These are phyloP conservation scores for Gambusia yucatana DNA, from an alignment of 2,797 vertebrate genomes.

Conservation along the genomic window DNA sequence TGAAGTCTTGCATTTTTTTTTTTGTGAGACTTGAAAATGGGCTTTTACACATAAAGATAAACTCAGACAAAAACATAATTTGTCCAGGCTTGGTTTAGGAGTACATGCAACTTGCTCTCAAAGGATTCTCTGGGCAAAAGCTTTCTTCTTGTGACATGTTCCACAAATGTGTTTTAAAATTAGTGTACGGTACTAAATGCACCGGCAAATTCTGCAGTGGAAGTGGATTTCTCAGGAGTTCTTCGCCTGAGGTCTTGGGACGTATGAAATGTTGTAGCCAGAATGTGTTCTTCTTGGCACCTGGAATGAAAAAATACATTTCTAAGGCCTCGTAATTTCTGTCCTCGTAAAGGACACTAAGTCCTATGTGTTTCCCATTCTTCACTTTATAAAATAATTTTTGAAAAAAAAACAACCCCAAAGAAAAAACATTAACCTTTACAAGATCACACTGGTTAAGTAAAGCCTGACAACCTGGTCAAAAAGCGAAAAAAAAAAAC, in stretches of 20 bases:
- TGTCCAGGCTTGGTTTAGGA: background rate
- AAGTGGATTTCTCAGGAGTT: background rate
- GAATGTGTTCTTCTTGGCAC: background rate
- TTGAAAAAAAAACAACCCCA: background rate
- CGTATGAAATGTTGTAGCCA: background rate
- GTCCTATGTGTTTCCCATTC: background rate
- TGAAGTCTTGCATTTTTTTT: background rate
- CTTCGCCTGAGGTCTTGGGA: background rate
- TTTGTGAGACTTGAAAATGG: background rate
- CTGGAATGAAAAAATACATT: background rate
- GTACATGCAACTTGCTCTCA: background rate
- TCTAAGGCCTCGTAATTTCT: background rate
- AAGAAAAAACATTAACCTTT: background rate
- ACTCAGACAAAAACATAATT: background rate
- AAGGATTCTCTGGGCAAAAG: background rate
- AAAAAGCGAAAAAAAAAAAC: background rate
- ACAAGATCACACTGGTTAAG: background rate
- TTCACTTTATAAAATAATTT: background rate
- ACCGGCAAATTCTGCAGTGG: background rate
- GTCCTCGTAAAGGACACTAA: background rate
- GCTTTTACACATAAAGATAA: background rate
- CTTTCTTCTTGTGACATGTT: background rate
- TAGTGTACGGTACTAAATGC: background rate
- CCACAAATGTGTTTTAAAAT: background rate
- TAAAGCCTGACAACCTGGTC: background rate